A percentile compares a stretch with the other conserved stretches of the same genome.
These are phyloP conservation scores for Anthopleura sola DNA, from an alignment of 64 coral and sea anemone species.

Conservation along the genomic window DNA sequence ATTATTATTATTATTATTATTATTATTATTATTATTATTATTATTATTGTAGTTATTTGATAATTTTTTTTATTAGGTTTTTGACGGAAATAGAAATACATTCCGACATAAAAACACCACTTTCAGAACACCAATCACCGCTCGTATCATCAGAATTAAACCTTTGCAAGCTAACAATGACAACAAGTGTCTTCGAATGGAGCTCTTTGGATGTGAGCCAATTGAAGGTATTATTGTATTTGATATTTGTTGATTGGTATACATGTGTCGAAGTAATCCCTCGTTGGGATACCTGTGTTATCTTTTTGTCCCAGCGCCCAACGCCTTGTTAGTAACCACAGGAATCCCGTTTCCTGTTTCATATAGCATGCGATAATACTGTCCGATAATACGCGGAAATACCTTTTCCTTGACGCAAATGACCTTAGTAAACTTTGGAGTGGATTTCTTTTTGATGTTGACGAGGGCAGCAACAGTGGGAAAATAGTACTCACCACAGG, in stretches of 20 bases:
- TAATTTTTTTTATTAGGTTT: constrained; percentile 31
- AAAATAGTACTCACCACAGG: background rate
- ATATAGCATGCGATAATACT: background rate
- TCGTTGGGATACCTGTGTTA: background rate
- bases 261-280: background rate
- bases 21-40: too few species aligned
- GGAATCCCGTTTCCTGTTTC: background rate
- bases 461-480: background rate
- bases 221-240: constrained; percentile 53
- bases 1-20: too few species aligned
- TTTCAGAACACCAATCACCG: constrained; percentile 50
- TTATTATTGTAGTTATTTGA: background rate
- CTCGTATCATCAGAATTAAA: constrained; percentile 53
- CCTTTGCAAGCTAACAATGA: background rate
- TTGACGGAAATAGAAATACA: constrained; percentile 37
- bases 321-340: constrained; percentile 1
- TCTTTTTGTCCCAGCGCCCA: background rate
- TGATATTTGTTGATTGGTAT: too few species aligned
- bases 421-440: background rate
- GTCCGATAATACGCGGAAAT: background rate
- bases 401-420: background rate
- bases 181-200: constrained; percentile 37
- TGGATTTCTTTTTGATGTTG: background rate
- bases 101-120: background rate
- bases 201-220: constrained; percentile 71